These are phyloP conservation scores for Lochmaea crataegi DNA, from an alignment of 2,888 invertebrate genomes.

Conservation along the genomic window DNA sequence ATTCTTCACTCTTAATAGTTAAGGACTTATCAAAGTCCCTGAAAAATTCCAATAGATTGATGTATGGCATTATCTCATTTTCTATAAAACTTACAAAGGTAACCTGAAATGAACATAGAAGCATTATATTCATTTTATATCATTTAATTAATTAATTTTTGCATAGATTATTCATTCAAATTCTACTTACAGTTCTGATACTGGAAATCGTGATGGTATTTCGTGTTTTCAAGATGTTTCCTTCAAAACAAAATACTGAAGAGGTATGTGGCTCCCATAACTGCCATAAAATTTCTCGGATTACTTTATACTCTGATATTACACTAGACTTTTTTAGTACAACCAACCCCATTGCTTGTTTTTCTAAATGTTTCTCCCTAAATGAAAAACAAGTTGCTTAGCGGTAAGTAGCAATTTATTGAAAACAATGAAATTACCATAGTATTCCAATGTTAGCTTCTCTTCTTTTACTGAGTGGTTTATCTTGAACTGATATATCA, in stretches of 20 bases:
- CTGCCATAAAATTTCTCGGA: conserved; percentile 63
- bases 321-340: conserved; percentile 52
- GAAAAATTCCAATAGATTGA: conserved; percentile 58
- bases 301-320: conserved; percentile 61
- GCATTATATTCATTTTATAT: too few species aligned
- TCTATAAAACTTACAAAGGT: conserved; percentile 53
- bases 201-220: conserved; percentile 60
- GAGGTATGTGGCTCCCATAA: conserved; percentile 57
- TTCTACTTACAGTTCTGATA: conserved; percentile 55
- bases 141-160: too few species aligned
- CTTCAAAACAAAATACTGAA: conserved; percentile 54
- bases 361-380: conserved; percentile 58
- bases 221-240: conserved; percentile 54
- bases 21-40: conserved; percentile 54
- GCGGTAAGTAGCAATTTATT: neutral
- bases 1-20: conserved; percentile 38
- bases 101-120: conserved; percentile 46
- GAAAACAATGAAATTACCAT: conserved; percentile 54
- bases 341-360: conserved; percentile 54
- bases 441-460: conserved; percentile 59
- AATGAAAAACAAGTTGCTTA: conserved; percentile 16
- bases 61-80: conserved; percentile 58
- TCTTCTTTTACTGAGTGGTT: conserved; percentile 54
- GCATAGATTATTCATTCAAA: neutral
- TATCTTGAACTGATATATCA: conserved; percentile 48